A percentile compares a stretch with the other conserved stretches of the same genome.
These are phyloP conservation scores for Clinocottus analis DNA, from an alignment of 2,113 vertebrate genomes.

Conservation along the genomic window DNA sequence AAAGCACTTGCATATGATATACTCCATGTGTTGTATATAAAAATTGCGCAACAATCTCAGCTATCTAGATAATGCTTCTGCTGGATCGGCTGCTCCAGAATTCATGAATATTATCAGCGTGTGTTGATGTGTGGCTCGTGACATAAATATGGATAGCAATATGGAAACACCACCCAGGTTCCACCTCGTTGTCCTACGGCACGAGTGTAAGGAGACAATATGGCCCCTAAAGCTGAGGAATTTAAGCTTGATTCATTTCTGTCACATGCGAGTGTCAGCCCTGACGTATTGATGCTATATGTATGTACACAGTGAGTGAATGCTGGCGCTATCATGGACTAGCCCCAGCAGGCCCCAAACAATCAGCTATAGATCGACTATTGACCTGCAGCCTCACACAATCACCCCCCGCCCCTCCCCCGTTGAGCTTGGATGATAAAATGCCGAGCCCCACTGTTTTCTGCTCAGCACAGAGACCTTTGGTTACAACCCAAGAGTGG, in stretches of 20 bases:
- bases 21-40: too few relatives aligned
- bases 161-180: conserved; percentile 63
- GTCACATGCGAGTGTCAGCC: not conserved
- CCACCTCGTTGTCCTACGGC: conserved; percentile 47
- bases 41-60: too few relatives aligned
- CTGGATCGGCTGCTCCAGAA: conserved; percentile 55
- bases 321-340: not conserved
- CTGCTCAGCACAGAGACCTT: conserved; percentile 19
- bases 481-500: conserved; percentile 42
- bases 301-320: not conserved
- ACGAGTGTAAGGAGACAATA: too few relatives aligned
- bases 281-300: not conserved
- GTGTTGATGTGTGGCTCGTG: conserved; percentile 63
- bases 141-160: conserved; percentile 75
- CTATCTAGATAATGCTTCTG: conserved; percentile 37
- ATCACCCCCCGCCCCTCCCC: conserved; percentile 44
- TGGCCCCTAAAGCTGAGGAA: too few relatives aligned
- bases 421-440: conserved; percentile 35
- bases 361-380: conserved; percentile 38
- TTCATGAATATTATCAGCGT: conserved; percentile 76
- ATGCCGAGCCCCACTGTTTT: conserved; percentile 8
- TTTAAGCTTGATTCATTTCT: too few relatives aligned
- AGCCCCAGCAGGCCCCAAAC: conserved; percentile 25
- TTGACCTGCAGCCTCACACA: conserved; percentile 52
- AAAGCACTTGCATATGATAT: too few relatives aligned